These are phyloP conservation scores for Hiodon alosoides DNA, from an alignment of 2,113 vertebrate genomes.

Conservation along the genomic window DNA sequence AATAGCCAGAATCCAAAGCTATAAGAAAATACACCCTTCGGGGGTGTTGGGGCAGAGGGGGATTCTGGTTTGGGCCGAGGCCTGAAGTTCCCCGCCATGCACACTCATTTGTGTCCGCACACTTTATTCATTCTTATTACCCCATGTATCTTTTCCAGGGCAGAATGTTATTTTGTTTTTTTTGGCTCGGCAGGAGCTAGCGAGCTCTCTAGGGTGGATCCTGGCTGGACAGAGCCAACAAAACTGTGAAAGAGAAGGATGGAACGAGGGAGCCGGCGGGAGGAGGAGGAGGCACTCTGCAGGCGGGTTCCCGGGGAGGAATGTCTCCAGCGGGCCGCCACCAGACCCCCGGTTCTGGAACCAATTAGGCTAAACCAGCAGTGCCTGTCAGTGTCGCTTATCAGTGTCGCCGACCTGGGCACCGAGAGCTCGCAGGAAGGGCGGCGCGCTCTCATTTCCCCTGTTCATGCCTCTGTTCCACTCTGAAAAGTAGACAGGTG, in stretches of 20 bases:
- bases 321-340: conserved; percentile 16
- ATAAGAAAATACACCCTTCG: conserved; percentile 7
- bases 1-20: conserved; percentile 13
- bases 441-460: background rate
- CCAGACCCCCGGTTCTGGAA: conserved; percentile 23
- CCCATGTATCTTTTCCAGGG: conserved; percentile 29
- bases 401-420: background rate
- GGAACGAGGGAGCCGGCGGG: background rate
- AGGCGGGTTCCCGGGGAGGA: conserved; percentile 8
- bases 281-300: background rate
- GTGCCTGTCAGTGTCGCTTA: background rate
- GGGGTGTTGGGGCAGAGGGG: conserved; percentile 9
- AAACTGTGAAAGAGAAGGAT: conserved; percentile 16
- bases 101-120: conserved; percentile 34
- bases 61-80: conserved; percentile 24
- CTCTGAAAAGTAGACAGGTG: too few species aligned
- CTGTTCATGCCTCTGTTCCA: too few species aligned
- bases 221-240: conserved; percentile 8
- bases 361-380: conserved; percentile 21
- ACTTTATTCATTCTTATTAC: conserved; percentile 45
- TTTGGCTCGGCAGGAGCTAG: conserved; percentile 25
- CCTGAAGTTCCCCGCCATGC: conserved; percentile 2
- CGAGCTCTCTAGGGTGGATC: conserved; percentile 27
- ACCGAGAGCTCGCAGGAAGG: background rate
- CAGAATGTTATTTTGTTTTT: conserved; percentile 32